phyloP scores from a whole-genome alignment of 2,113 vertebrate species.

The Sinosuthora webbiana region DNA sequence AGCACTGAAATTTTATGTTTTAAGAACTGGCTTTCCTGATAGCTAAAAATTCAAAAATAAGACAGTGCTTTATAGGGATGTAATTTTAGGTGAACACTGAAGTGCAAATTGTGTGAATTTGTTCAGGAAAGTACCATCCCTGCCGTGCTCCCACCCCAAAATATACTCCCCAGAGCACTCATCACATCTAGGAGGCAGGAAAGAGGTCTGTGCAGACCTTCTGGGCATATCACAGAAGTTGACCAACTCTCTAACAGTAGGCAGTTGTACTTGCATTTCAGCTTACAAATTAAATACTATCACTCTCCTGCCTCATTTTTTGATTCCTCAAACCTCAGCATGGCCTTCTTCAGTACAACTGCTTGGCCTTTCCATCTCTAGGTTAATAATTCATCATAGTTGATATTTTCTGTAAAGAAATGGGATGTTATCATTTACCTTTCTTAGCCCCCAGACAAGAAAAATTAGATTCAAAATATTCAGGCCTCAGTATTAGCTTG shows the following conservation, averaged over 20 bases:
- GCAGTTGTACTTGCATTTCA: background rate
- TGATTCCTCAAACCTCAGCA: background rate
- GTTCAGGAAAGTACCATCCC: background rate
- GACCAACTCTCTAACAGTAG: background rate
- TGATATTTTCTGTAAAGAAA: background rate
- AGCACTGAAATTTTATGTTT: background rate
- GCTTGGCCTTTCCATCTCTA: background rate
- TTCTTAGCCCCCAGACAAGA: background rate
- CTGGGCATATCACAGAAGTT: background rate
- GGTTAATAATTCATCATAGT: background rate
- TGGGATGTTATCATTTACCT: background rate
- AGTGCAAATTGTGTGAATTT: background rate
- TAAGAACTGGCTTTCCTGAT: background rate
- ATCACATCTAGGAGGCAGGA: background rate
- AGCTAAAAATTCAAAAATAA: background rate
- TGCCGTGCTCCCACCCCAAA: accelerated
- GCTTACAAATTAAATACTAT: background rate
- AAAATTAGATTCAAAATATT: background rate
- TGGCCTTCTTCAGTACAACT: background rate
- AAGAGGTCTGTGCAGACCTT: background rate
- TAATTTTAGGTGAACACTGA: background rate
- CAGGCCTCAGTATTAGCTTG: background rate
- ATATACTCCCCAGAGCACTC: background rate
- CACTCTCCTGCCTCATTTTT: background rate
- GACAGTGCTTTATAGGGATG: background rate